Base-by-base conservation (phyloP, 2,113 vertebrate species). In the Galeopterus variegatus region DNA sequence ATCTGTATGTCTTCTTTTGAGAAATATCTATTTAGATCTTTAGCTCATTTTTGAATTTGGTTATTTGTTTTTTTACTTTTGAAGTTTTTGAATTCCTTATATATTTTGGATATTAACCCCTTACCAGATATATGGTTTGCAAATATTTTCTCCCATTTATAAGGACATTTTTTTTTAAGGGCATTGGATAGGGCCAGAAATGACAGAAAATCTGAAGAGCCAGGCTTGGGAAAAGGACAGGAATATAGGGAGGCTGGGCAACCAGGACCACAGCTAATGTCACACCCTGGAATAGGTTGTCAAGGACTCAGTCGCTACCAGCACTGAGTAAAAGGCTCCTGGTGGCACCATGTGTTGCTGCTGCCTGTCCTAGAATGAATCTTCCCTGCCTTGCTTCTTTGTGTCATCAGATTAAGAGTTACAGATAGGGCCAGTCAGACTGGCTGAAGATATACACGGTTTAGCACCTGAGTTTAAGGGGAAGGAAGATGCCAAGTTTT, bases 191-290 rank as follows among this genome's bases (percentile, higher is more conserved):
- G 12, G 41, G 31, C 7, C 26, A 84, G 94, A 96, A 75, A 84
- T 84, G 56, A 62, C 5, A 62, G 33, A 8, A 65, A 58, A 19
- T 69, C n/a, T 70, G 26, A 83, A 24, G 31, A 84, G 5, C 64
- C 69, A 93, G 31, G 10, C 45, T 75, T 84, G 24, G 48, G 56
- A 23, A 36, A 62, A 15, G 19, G 52, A 41, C 8, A 26, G 6
- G 28, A 52, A 48, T 33, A 6, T 23, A 81, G 14, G 48, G 52
- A 54, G 76, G 15, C 18, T 6, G 2, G 13, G 62, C 1, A n/a
- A 18, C 1, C 1, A n/a, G 5, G 52, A 36, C 14, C 36, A 5
- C 0, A 1, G 31, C 18, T 60, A 26, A 77, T 19, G 8, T 10
- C 36, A 65, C 4, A 33, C 21, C 11, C 14, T 14, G 50, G 7